Evolutionary conservation across 2,113 vertebrate genomes (phyloP), one percentile per base, ranked within the genome.

Genomic region (Dendropsophus ebraccatus): DNA sequence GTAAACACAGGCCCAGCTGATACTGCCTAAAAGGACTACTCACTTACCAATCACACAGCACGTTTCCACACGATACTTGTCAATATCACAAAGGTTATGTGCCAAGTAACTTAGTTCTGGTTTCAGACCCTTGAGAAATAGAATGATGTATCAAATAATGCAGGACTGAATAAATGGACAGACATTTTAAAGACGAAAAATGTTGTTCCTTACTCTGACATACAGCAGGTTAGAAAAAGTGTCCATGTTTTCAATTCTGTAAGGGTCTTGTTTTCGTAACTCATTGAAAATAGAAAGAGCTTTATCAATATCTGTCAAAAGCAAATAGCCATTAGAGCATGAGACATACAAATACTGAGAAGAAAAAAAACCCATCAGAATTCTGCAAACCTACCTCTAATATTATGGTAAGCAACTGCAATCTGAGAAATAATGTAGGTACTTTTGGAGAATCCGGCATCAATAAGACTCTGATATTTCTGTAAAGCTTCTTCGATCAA

Each of bases 171-270:
- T 1, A 76, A 49, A 12, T 11, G 1, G 0, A 81, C 0, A 70
- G 12, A 58, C 35, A 72, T 12, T 12, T 45, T 25, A 60, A 62
- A 62, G 52, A 1, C n/a, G 49, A 37, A 7, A 56, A 28, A 52
- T 0, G 52, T 50, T 23, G 32, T 25, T 41, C 77, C 96, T 96
- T 90, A 99, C 98, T 94, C 97, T 95, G 82, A 99, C 98, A 84
- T 99, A 99, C 0, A 99, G 94, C 79, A 99, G 93, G 88, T 99
- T 99, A 83, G 98, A 99, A 89, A 99, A 99, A 11, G 98, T 99
- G 90, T 99, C 98, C 98, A 99, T 99, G 92, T 99, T 99, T 92
- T 99, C 98, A 88, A 99, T 99, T 87, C 98, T 96, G 89, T 96
- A 99, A 9, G 98, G 98, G 90, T 99, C 98, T 92, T 97, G 96